A percentile compares a stretch with the other conserved stretches of the same genome.
These are phyloP conservation scores for Tonatia bakeri DNA, from an alignment of 2,113 vertebrate species.

Conservation along the genomic window DNA sequence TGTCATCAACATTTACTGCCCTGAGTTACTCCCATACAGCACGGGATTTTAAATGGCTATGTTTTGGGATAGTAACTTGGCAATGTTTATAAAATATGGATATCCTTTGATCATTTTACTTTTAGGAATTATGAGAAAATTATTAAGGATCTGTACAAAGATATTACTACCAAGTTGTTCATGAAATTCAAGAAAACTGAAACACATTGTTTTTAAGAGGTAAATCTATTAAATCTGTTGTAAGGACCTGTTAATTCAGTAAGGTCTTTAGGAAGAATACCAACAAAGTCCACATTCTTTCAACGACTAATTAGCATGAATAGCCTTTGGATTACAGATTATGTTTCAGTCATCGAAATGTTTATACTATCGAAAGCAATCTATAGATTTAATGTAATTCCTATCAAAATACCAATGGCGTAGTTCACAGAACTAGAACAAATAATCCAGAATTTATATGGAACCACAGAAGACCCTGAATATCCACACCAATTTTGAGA, in stretches of 20 bases:
- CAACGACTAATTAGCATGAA: background rate
- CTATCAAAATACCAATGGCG: background rate
- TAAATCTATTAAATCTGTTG: background rate
- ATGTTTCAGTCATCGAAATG: background rate
- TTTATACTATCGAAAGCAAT: background rate
- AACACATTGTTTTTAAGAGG: background rate
- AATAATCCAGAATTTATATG: background rate
- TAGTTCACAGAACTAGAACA: background rate
- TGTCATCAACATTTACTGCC: background rate
- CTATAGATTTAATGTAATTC: background rate
- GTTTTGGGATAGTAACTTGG: background rate
- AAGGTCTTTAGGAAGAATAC: background rate
- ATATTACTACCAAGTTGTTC: background rate
- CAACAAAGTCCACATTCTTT: background rate
- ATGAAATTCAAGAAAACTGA: background rate
- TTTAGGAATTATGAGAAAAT: background rate
- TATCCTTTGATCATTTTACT: background rate
- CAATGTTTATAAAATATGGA: background rate
- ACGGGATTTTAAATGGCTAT: background rate
- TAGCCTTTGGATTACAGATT: background rate
- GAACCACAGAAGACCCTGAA: background rate
- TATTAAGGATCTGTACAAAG: background rate
- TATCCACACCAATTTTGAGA: background rate
- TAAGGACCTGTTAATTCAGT: background rate
- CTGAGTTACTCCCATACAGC: background rate